Evolutionary conservation across 23 tunicate genomes (phyloP).

Genomic region (Phallusia fumigata): DNA sequence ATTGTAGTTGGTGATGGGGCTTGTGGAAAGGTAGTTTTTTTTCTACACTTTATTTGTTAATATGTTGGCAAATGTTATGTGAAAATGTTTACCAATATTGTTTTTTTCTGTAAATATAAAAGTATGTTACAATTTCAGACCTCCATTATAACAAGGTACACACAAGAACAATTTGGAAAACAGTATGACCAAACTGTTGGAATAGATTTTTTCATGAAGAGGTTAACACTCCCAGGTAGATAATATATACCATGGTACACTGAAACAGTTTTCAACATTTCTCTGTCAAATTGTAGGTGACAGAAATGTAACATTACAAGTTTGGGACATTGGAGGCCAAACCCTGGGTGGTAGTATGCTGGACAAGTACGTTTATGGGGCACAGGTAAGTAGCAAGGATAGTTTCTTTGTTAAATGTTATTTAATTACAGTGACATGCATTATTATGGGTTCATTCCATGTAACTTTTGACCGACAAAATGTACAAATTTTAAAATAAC

Average conservation of each 20-base stretch:
- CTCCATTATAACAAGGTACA: conserved; percentile 69
- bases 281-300: conserved; percentile 22
- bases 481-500: no score
- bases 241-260: no score
- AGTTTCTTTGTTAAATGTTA: background rate
- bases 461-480: no score
- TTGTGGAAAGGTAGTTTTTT: conserved; percentile 87
- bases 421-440: background rate
- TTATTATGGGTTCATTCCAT: no score
- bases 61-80: no score
- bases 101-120: background rate
- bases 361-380: conserved; percentile 89
- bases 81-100: background rate
- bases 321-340: conserved; percentile 95
- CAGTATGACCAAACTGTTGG: conserved; percentile 90
- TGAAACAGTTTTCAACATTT: background rate
- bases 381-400: conserved; percentile 35
- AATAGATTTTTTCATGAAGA: conserved; percentile 69
- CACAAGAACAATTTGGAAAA: conserved; percentile 83
- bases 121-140: conserved; percentile 42
- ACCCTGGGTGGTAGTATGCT: conserved; percentile 90
- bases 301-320: conserved; percentile 64
- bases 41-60: background rate
- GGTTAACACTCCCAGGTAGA: conserved; percentile 53
- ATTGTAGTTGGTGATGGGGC: conserved; percentile 94